phyloP scores from a whole-genome alignment of 2,113 vertebrate genomes.

The Ahaetulla prasina region DNA sequence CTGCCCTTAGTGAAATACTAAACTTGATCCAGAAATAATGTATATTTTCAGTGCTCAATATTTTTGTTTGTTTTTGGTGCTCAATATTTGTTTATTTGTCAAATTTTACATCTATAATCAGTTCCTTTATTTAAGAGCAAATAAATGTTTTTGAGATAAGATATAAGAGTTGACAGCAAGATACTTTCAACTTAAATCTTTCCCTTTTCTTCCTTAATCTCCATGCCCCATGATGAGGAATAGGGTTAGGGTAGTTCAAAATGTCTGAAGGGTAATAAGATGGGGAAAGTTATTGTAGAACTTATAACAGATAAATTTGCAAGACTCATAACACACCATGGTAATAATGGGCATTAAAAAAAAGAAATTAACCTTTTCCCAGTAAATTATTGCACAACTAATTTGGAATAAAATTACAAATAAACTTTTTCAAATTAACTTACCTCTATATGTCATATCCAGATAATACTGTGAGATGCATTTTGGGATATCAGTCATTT shows the following conservation, averaged over 20 bases:
- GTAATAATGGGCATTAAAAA: constrained; percentile 3
- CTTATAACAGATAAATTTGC: constrained; percentile 9
- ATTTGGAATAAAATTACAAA: constrained; percentile 2
- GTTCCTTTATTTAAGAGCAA: not conserved
- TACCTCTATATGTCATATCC: not conserved
- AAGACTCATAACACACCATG: not conserved
- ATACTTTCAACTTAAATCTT: not conserved
- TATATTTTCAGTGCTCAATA: constrained; percentile 52
- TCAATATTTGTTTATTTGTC: constrained; percentile 42
- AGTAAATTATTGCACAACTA: not conserved
- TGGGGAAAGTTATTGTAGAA: not conserved
- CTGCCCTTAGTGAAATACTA: constrained; percentile 33
- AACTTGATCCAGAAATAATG: constrained; percentile 41
- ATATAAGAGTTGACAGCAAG: not conserved
- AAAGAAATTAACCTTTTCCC: not conserved
- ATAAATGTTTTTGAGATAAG: not conserved
- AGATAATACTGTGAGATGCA: not conserved
- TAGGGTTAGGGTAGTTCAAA: constrained; percentile 10
- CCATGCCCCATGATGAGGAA: constrained; percentile 1
- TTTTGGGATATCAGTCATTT: not conserved
- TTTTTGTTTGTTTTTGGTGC: constrained; percentile 51
- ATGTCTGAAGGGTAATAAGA: not conserved
- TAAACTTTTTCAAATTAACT: not conserved
- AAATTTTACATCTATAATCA: not conserved
- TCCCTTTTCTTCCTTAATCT: not conserved